Evolutionary conservation across 2,888 invertebrate genomes (phyloP).

Genomic region (Drosophila parthenogenetica): DNA sequence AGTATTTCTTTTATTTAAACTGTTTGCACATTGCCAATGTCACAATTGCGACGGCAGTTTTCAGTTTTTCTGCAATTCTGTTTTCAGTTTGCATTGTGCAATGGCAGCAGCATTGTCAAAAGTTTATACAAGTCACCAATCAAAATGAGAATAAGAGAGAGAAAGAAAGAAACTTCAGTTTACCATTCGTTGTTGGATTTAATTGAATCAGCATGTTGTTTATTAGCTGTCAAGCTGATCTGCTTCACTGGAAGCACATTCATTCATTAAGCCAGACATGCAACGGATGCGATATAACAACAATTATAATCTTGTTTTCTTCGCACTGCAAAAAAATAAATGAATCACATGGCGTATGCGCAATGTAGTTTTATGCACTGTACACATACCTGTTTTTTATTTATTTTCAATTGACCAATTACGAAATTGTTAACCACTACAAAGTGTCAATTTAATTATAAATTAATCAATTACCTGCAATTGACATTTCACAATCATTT

Average conservation of each 20-base stretch:
- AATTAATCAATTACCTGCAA: conserved; percentile 32
- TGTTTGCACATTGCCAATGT: conserved; percentile 53
- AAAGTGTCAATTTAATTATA: conserved; percentile 44
- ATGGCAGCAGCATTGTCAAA: conserved; percentile 50
- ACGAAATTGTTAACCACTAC: conserved; percentile 30
- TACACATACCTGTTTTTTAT: conserved; percentile 3
- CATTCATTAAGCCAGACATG: conserved; percentile 21
- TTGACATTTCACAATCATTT: conserved; percentile 4
- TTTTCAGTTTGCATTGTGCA: conserved; percentile 10
- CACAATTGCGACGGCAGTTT: conserved; percentile 31
- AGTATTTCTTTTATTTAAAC: conserved; percentile 53
- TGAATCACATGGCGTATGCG: conserved; percentile 26
- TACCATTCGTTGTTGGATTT: conserved; percentile 42
- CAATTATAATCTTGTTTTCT: conserved; percentile 63
- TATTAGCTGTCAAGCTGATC: conserved; percentile 35
- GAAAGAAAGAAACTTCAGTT: conserved; percentile 1
- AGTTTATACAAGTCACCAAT: conserved; percentile 55
- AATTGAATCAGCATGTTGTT: conserved; percentile 63
- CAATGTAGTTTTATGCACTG: conserved; percentile 8
- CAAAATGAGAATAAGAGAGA: background rate
- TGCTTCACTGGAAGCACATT: conserved; percentile 10
- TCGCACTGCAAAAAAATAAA: conserved; percentile 64
- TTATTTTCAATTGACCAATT: conserved; percentile 24
- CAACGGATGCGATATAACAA: conserved; percentile 8
- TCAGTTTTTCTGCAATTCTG: conserved; percentile 4